Evolutionary conservation across 1,140 invertebrate species (phyloP).

Genomic region (Camponotus floridanus): DNA sequence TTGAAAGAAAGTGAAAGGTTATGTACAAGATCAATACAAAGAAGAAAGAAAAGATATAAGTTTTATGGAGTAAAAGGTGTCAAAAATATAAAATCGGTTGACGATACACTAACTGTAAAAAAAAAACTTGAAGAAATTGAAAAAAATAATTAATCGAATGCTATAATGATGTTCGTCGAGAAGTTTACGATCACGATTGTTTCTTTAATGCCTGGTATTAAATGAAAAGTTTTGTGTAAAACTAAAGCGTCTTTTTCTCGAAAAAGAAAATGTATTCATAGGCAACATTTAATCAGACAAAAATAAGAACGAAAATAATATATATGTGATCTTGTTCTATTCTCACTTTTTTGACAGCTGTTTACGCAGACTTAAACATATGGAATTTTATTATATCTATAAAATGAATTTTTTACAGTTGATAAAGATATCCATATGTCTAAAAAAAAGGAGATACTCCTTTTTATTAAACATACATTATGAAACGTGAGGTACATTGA

Average conservation of each 20-base stretch:
- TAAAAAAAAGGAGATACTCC: not conserved
- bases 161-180: not conserved
- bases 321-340: not conserved
- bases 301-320: not conserved
- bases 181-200: too few species aligned
- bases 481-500: not conserved
- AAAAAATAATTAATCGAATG: not conserved
- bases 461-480: not conserved
- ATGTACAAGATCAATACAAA: too few species aligned
- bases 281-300: not conserved
- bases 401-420: not conserved
- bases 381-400: not conserved
- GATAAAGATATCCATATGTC: not conserved
- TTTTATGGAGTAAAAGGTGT: too few species aligned
- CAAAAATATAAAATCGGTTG: too few species aligned
- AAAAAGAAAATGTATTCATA: too few species aligned
- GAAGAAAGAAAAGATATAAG: too few species aligned
- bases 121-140: not conserved
- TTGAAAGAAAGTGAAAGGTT: too few species aligned
- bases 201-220: not conserved
- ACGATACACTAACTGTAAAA: too few species aligned
- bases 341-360: not conserved
- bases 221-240: not conserved
- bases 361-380: not conserved
- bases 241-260: not conserved